Conservation (phyloP, 2,113 vertebrate species). For the Pangasianodon gigas region DNA sequence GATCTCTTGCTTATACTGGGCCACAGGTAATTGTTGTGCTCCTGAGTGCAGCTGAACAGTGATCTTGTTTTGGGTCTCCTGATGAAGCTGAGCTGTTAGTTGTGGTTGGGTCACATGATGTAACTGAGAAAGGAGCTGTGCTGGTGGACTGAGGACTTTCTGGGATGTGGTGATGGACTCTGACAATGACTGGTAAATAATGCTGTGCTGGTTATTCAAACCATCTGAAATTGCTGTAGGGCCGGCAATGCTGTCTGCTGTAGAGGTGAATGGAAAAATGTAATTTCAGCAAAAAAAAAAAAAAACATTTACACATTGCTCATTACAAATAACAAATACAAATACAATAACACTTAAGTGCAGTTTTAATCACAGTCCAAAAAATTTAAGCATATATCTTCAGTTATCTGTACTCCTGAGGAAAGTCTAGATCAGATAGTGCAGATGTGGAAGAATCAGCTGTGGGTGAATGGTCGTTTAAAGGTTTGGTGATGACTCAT, state of each 20-base stretch:
- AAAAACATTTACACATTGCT: background rate
- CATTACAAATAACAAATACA: background rate
- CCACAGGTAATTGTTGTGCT: slow-evolving; percentile 54
- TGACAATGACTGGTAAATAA: slow-evolving; percentile 77
- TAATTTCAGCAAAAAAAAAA: slow-evolving; percentile 55
- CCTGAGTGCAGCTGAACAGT: slow-evolving; percentile 53
- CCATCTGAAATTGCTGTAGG: slow-evolving; percentile 82
- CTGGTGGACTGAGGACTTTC: slow-evolving; percentile 68
- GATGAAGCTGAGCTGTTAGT: slow-evolving; percentile 70
- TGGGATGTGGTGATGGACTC: slow-evolving; percentile 75
- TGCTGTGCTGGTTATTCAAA: slow-evolving; percentile 85
- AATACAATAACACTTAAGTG: too few relatives aligned
- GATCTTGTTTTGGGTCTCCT: slow-evolving; percentile 57
- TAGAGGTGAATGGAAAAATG: slow-evolving; percentile 67
- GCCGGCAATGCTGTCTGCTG: slow-evolving; percentile 84
- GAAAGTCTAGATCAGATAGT: background rate
- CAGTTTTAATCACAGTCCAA: background rate
- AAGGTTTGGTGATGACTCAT: slow-evolving; percentile 40
- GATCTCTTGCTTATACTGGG: slow-evolving; percentile 48
- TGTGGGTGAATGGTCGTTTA: background rate
- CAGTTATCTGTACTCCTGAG: background rate
- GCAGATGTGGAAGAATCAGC: background rate
- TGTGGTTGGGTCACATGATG: slow-evolving; percentile 67
- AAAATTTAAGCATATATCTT: background rate
- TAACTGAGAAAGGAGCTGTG: slow-evolving; percentile 66